Base-by-base conservation (phyloP, 2,797 vertebrate species). In the Cirrhinus mrigala region DNA sequence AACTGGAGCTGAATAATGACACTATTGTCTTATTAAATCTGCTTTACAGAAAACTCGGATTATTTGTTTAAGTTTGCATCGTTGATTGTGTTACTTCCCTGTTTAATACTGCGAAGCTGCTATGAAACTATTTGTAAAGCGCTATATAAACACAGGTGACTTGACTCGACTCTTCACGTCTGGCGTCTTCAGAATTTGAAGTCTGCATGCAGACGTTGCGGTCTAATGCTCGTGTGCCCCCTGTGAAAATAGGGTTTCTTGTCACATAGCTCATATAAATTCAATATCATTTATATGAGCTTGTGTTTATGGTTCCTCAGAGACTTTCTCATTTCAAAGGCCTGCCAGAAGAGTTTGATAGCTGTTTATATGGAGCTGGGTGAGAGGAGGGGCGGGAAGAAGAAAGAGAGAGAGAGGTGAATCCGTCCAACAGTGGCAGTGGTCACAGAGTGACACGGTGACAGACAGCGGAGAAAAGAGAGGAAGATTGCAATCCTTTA, bases 281-380 rank as follows among this genome's bases (percentile, higher is more conserved):
- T 84, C 87, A 88, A 81, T 86, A 86, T 86, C 69, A 86, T 85
- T 85, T 85, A 85, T 88, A 85, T 85, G 87, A 85, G 87, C 85
- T 84, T 80, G 81, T 86, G 87, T 88, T 88, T 88, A 84, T 84
- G 71, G 78, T 80, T 83, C 84, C 79, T 88, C 82, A 66, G 84
- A 81, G 87, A 86, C 84, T 75, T 60, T 85, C 81, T 88, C 85
- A 88, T 88, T 88, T 88, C 81, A 84, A 84, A 81, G 87, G 86
- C 88, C 87, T 87, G 87, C 86, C 83, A 85, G 71, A 82, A 90
- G 89, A 90, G 90, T 87, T 86, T 93, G 91, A 89, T 93, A 88
- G 82, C 87, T 90, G 90, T 91, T 90, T 91, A 86, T 86, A 81
- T 84, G 85, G 62, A 85, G 52, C 54, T 79, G 56, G 69, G 75